Evolutionary conservation across 2,113 vertebrate genomes (phyloP), one percentile per base, ranked within the genome.

Genomic region (Chitala chitala): DNA sequence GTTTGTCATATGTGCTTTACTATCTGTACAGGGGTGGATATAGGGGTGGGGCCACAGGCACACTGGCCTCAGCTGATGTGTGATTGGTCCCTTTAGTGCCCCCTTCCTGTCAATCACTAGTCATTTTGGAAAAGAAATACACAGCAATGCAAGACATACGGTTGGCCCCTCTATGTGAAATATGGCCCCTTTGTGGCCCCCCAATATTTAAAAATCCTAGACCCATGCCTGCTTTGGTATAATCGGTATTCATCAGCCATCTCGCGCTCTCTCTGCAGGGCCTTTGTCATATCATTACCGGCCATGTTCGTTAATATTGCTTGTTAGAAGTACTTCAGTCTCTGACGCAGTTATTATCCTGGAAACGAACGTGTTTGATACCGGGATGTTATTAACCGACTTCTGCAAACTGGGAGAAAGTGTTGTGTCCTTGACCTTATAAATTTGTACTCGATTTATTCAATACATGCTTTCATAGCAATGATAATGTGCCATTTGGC

Each of bases 371-470:
- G 36, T 42, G 54, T 63, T 78, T 71, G 50, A 78, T 76, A 64
- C 33, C 24, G 55, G 64, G 33, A 56, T 56, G 56, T 73, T 65
- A 13, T 55, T 75, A 78, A 75, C 74, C 74, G 71, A 61, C 54
- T 69, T 53, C 54, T 65, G 51, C 42, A 29, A 69, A 15, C 66
- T 72, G 56, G 69, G 64, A 79, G 69, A n/a, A 44, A 50, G 51
- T 71, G 22, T 36, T 24, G 24, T 59, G 78, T 83, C 85, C 83
- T 76, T 86, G 84, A 89, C 87, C 85, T 83, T 81, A 78, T 54
- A 48, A 33, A 53, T 15, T 50, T 53, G 20, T 29, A n/a, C 29
- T 69, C 65, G 48, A 15, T 48, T 48, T 50, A 44, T 69, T 69
- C 26, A 69, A n/a, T 17, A 1, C 24, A 13, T 33, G 44, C 44